phyloP scores from a whole-genome alignment of 2,797 vertebrate genomes.

The Tenualosa ilisha region DNA sequence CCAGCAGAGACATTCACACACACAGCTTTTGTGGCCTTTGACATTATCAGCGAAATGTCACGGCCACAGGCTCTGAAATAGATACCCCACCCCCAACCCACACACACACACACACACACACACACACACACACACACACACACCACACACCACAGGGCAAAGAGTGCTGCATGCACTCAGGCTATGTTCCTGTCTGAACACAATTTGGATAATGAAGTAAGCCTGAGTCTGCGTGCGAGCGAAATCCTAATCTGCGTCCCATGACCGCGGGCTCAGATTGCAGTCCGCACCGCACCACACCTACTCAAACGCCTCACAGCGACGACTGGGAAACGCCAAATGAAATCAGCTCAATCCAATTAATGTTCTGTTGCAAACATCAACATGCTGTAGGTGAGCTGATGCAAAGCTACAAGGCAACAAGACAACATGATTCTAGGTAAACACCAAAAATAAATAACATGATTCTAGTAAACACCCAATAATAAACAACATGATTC shows the following conservation, averaged over 20 bases:
- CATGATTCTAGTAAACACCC: too few relatives aligned
- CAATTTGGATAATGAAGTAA: not conserved
- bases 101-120: not conserved
- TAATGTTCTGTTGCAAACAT: too few relatives aligned
- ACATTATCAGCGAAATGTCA: constrained; percentile 17
- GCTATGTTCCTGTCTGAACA: not conserved
- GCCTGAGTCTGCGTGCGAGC: not conserved
- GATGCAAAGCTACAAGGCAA: too few relatives aligned
- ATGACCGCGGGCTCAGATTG: not conserved
- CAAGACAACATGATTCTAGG: too few relatives aligned
- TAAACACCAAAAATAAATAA: too few relatives aligned
- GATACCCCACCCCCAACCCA: not conserved
- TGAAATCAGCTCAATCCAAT: too few relatives aligned
- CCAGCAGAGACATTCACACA: not conserved
- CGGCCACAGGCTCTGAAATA: constrained; percentile 3
- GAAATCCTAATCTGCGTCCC: not conserved
- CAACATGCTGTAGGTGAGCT: too few relatives aligned
- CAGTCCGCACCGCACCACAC: not conserved
- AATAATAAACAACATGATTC: too few relatives aligned
- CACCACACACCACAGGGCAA: not conserved
- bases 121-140: constrained; percentile 7
- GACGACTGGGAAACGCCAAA: too few relatives aligned
- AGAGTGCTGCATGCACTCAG: not conserved
- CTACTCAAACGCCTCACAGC: not conserved
- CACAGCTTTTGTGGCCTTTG: constrained; percentile 13